Conservation (phyloP, 1,140 invertebrate species). For the Tetragnatha versicolor region DNA sequence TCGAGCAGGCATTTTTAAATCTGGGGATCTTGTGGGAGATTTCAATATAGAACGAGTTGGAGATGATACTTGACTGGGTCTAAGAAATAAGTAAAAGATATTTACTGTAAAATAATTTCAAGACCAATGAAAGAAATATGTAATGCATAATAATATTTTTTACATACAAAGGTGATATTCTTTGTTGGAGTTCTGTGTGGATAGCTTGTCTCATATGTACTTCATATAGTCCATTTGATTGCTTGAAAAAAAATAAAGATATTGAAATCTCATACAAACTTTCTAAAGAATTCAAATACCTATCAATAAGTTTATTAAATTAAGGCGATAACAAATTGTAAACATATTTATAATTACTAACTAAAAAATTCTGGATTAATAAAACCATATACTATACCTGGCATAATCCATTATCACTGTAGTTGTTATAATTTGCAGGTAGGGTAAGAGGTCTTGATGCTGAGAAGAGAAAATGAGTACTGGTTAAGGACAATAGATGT, state of each 20-base stretch:
- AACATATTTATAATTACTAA: too few species aligned
- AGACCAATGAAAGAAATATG: not conserved
- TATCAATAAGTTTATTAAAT: too few species aligned
- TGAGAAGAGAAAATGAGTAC: not conserved
- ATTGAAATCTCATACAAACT: too few species aligned
- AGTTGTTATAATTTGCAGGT: slow-evolving; percentile 6
- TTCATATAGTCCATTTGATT: slow-evolving; percentile 40
- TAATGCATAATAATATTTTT: not conserved
- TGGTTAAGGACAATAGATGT: too few species aligned
- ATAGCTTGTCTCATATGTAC: slow-evolving; percentile 45
- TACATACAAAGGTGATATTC: slow-evolving; percentile 30
- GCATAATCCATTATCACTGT: slow-evolving; percentile 15
- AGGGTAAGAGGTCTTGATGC: slow-evolving; percentile 27
- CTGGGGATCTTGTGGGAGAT: slow-evolving; percentile 40
- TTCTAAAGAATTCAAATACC: too few species aligned
- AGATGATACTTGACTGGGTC: slow-evolving; percentile 29
- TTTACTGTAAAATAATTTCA: not conserved
- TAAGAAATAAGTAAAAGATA: not conserved
- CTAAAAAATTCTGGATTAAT: not conserved
- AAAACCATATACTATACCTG: slow-evolving; percentile 6
- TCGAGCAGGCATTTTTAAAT: slow-evolving; percentile 34
- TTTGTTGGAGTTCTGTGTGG: slow-evolving; percentile 41
- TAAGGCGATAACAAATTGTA: too few species aligned
- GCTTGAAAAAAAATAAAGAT: slow-evolving; percentile 21
- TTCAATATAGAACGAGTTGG: slow-evolving; percentile 16